Evolutionary conservation across 2,797 vertebrate species (phyloP).

Genomic region (Pachyuromys duprasi): DNA sequence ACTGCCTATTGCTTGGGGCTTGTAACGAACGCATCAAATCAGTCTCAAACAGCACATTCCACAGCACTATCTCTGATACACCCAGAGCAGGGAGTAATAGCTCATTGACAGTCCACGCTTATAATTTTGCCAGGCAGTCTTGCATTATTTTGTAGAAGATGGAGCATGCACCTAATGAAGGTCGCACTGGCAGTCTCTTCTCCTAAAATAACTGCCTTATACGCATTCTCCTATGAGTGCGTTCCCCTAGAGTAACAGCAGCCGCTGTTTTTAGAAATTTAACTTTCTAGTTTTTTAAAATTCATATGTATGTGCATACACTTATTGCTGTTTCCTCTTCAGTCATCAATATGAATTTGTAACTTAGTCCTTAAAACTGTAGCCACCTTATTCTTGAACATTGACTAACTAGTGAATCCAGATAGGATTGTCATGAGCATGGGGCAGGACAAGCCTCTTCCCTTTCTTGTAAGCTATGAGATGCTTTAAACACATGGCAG

Average conservation of each 20-base stretch:
- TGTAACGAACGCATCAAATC: constrained; percentile 16
- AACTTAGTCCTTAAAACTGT: background rate
- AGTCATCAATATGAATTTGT: constrained; percentile 18
- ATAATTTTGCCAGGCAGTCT: background rate
- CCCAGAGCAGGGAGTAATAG: background rate
- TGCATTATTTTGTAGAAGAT: background rate
- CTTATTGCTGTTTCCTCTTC: background rate
- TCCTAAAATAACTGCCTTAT: background rate
- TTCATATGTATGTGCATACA: background rate
- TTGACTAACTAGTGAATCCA: constrained; percentile 19
- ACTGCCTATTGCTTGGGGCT: constrained; percentile 30
- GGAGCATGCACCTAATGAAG: no score
- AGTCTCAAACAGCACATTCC: background rate
- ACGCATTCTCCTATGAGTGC: background rate
- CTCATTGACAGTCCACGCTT: background rate
- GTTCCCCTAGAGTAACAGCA: background rate
- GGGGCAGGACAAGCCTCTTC: background rate
- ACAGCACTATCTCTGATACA: background rate
- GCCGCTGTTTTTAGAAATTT: constrained; percentile 31
- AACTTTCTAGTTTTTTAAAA: constrained; percentile 59
- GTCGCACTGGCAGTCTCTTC: background rate
- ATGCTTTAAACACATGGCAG: background rate
- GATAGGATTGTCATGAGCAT: background rate
- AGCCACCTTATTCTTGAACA: background rate
- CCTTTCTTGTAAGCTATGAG: constrained; percentile 14